Evolutionary conservation across 1,140 invertebrate species (phyloP).

Genomic region (Ceratosolen solmsi): DNA sequence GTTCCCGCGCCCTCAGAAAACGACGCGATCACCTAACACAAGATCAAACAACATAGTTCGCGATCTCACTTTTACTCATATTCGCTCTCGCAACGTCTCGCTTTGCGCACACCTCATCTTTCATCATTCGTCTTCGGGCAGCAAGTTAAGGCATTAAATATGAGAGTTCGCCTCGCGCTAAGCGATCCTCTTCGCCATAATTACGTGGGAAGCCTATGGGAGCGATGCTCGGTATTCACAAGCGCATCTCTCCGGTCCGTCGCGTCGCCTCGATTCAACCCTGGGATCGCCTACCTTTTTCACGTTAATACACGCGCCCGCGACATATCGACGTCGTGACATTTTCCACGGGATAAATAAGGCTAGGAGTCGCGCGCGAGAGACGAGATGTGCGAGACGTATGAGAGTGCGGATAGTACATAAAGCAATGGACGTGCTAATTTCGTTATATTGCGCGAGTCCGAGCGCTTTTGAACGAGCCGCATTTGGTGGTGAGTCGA

Average conservation of each 20-base stretch:
- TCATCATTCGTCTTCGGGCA: background rate
- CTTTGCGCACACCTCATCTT: no score
- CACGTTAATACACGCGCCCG: background rate
- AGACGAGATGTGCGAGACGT: conserved; percentile 12
- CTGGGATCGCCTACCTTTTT: background rate
- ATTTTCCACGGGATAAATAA: conserved; percentile 28
- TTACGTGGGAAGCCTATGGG: background rate
- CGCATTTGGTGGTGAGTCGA: conserved; percentile 2
- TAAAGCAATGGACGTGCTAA: conserved; percentile 9
- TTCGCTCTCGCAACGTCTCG: no score
- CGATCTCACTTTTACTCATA: no score
- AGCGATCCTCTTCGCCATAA: background rate
- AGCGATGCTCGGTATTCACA: background rate
- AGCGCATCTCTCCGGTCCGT: background rate
- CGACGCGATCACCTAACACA: no score
- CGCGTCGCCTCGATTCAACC: background rate
- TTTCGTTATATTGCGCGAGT: conserved; percentile 7
- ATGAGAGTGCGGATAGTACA: background rate
- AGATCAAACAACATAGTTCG: no score
- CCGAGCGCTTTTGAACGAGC: background rate
- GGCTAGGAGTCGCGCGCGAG: conserved; percentile 1
- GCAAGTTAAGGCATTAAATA: background rate
- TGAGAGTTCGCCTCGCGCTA: background rate
- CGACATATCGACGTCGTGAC: conserved; percentile 24
- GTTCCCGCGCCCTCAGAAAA: no score